A percentile compares a stretch with the other conserved stretches of the same genome.
phyloP scores from a whole-genome alignment of 2,888 invertebrate species.

The Papilio protenor region DNA sequence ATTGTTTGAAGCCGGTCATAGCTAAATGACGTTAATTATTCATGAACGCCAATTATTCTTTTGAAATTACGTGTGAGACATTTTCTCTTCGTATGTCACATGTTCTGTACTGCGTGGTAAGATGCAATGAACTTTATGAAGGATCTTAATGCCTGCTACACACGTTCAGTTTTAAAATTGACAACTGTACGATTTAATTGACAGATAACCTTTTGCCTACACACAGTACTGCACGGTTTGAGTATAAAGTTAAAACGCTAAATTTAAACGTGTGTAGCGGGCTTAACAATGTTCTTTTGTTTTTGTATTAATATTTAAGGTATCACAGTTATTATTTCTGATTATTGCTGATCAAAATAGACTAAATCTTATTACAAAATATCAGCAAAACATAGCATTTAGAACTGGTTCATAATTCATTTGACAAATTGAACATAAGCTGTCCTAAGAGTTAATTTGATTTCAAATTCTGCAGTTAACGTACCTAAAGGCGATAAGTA shows the following conservation, averaged over 20 bases:
- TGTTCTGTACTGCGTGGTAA: neutral
- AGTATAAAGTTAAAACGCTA: too few species aligned
- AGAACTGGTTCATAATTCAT: conserved; percentile 28
- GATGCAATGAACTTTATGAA: conserved; percentile 10
- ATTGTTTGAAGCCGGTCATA: conserved; percentile 89
- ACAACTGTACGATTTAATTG: neutral
- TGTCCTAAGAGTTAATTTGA: conserved; percentile 33
- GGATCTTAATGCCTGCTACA: neutral
- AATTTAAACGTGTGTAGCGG: too few species aligned
- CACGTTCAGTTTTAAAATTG: neutral
- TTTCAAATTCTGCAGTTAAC: conserved; percentile 2
- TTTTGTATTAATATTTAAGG: neutral
- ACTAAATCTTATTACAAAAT: conserved; percentile 4
- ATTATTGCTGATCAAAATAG: neutral
- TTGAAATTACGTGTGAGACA: neutral
- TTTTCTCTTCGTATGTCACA: neutral
- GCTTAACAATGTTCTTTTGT: too few species aligned
- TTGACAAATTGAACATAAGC: conserved; percentile 36
- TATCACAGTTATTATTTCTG: neutral
- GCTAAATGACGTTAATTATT: conserved; percentile 88
- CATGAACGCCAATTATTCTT: conserved; percentile 61
- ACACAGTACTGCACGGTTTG: too few species aligned
- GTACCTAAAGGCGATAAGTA: conserved; percentile 18
- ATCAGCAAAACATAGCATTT: neutral
- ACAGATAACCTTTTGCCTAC: neutral